Evolutionary conservation across 2,888 invertebrate genomes (phyloP).

Genomic region (Pilophorus perplexus): DNA sequence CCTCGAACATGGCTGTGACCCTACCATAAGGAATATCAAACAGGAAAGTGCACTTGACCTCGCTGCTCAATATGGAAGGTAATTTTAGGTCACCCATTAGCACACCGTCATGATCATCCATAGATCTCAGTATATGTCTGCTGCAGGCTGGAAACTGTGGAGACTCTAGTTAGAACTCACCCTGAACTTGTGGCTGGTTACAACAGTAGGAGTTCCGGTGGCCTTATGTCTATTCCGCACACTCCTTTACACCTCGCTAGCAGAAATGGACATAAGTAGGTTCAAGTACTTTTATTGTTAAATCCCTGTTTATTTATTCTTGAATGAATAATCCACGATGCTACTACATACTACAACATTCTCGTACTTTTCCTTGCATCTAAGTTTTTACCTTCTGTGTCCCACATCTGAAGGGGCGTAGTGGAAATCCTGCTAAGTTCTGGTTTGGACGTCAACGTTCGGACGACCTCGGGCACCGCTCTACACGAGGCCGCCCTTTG

Average conservation of each 20-base stretch:
- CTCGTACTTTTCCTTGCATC: too few species aligned
- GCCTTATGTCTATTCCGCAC: conserved; percentile 63
- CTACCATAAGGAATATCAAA: conserved; percentile 78
- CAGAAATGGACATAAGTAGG: conserved; percentile 86
- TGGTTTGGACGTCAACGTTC: conserved; percentile 83
- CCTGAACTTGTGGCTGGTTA: conserved; percentile 76
- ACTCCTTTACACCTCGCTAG: conserved; percentile 92
- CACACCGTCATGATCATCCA: too few species aligned
- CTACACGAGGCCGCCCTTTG: conserved; percentile 91
- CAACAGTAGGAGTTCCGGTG: conserved; percentile 54
- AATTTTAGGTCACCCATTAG: too few species aligned
- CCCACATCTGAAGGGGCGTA: conserved; percentile 64
- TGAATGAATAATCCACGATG: not conserved
- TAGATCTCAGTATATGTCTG: too few species aligned
- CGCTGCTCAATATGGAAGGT: conserved; percentile 86
- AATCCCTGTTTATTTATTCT: not conserved
- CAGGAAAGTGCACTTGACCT: conserved; percentile 92
- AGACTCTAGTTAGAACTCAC: conserved; percentile 77
- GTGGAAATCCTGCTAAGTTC: conserved; percentile 78
- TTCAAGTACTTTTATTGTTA: conserved; percentile 47
- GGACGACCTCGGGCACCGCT: conserved; percentile 83
- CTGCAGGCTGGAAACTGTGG: conserved; percentile 83
- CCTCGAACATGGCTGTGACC: conserved; percentile 81
- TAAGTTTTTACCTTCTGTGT: too few species aligned
- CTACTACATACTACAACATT: not conserved